phyloP scores from a whole-genome alignment of 2,888 invertebrate genomes.

The Drosophila algonquin region DNA sequence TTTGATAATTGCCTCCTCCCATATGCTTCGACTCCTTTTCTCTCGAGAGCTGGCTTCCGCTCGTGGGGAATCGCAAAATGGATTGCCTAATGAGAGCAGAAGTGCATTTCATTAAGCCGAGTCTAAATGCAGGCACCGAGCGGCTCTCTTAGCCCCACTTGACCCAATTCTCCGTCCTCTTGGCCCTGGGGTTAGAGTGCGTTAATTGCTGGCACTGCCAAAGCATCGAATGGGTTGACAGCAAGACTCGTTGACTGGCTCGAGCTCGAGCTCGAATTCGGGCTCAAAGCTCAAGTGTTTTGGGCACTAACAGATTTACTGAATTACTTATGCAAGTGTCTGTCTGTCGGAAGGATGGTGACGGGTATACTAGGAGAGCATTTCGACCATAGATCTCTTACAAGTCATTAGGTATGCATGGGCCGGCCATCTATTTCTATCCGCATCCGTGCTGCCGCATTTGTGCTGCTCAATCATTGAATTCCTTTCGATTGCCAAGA shows the following conservation, averaged over 20 bases:
- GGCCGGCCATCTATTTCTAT: conserved; percentile 17
- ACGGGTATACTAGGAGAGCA: neutral
- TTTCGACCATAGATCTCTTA: conserved; percentile 60
- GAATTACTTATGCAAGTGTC: conserved; percentile 57
- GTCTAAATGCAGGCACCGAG: conserved; percentile 34
- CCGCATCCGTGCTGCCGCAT: conserved; percentile 48
- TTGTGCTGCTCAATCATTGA: conserved; percentile 64
- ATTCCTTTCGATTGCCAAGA: conserved; percentile 41
- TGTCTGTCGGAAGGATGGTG: neutral
- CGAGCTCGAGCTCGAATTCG: neutral
- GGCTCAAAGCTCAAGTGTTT: conserved; percentile 32
- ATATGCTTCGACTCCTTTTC: conserved; percentile 5
- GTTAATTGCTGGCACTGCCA: conserved; percentile 67
- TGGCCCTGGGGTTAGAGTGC: conserved; percentile 47
- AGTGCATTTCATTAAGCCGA: conserved; percentile 75
- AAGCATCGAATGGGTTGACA: conserved; percentile 54
- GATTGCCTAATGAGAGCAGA: conserved; percentile 74
- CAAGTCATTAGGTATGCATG: conserved; percentile 62
- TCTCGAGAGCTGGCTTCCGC: conserved; percentile 12
- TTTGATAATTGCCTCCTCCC: conserved; percentile 24
- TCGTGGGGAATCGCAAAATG: conserved; percentile 58
- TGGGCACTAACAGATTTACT: conserved; percentile 41
- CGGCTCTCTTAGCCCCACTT: conserved; percentile 50
- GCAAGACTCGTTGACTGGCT: neutral
- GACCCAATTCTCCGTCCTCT: conserved; percentile 58